phyloP scores from a whole-genome alignment of 2,113 vertebrate species.

The Bubo scandiacus region DNA sequence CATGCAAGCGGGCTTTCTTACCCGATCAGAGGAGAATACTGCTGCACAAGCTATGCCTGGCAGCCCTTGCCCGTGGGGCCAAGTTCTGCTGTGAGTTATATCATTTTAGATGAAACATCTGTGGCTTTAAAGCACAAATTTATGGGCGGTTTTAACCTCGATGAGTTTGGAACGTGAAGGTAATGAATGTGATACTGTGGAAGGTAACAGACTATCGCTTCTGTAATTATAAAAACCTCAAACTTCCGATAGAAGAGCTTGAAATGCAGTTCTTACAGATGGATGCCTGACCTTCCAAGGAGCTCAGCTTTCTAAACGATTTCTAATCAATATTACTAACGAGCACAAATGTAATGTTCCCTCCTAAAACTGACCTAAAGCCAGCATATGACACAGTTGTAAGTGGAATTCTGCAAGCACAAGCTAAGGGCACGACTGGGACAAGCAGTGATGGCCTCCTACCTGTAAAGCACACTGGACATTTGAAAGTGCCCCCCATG shows the following conservation, averaged over 20 bases:
- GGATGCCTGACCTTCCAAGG: constrained; percentile 50
- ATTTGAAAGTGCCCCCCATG: constrained; percentile 99
- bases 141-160: not conserved
- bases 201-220: not conserved
- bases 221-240: constrained; percentile 20
- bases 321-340: constrained; percentile 66
- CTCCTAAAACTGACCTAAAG: constrained; percentile 49
- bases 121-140: constrained; percentile 6
- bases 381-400: not conserved
- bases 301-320: constrained; percentile 21
- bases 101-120: not conserved
- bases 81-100: not conserved
- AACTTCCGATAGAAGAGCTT: not conserved
- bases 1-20: not conserved
- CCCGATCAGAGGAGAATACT: not conserved
- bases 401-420: not conserved
- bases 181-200: not conserved
- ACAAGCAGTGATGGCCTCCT: not conserved
- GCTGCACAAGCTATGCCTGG: not conserved
- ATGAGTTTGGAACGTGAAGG: constrained; percentile 10
- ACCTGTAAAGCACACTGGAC: constrained; percentile 98
- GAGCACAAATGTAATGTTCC: constrained; percentile 42
- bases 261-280: constrained; percentile 51
- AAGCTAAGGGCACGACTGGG: not conserved
- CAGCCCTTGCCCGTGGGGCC: not conserved